Conservation (phyloP, 2,113 vertebrate genomes). For the Tragelaphus imberbis region DNA sequence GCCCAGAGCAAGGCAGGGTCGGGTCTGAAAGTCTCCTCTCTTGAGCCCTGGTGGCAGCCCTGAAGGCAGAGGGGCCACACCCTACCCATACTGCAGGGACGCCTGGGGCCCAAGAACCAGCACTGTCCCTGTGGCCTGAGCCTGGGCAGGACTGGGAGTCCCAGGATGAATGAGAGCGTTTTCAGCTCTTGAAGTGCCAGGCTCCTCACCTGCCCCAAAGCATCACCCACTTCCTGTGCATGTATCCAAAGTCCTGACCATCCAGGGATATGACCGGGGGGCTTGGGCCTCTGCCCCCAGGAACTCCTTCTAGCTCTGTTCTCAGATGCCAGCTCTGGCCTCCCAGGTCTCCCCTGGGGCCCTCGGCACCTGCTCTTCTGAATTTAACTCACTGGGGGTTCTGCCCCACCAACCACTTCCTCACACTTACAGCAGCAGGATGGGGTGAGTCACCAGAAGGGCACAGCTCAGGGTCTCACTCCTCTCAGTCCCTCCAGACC, state of each 20-base stretch:
- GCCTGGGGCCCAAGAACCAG: background rate
- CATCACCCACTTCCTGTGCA: background rate
- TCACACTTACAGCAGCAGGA: fast-evolving
- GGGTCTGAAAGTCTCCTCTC: background rate
- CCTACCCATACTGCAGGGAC: fast-evolving
- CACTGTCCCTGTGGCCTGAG: fast-evolving
- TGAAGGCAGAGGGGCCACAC: background rate
- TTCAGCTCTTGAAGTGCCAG: fast-evolving
- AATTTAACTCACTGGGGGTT: background rate
- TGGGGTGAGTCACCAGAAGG: background rate
- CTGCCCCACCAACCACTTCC: fast-evolving
- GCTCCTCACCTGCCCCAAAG: background rate
- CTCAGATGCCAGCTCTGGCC: background rate
- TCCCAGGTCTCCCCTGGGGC: background rate
- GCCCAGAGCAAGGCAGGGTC: background rate
- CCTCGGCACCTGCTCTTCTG: background rate
- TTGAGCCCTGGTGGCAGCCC: background rate
- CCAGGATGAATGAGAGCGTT: fast-evolving
- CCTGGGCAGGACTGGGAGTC: background rate
- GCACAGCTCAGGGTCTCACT: background rate
- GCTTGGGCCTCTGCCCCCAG: background rate
- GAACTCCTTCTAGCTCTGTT: background rate
- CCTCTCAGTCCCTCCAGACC: fast-evolving
- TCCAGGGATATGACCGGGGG: fast-evolving
- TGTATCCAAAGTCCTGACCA: background rate